Evolutionary conservation across 2,888 invertebrate genomes (phyloP), one percentile per base, ranked within the genome.

Genomic region (Dasysyrphus albostriatus): DNA sequence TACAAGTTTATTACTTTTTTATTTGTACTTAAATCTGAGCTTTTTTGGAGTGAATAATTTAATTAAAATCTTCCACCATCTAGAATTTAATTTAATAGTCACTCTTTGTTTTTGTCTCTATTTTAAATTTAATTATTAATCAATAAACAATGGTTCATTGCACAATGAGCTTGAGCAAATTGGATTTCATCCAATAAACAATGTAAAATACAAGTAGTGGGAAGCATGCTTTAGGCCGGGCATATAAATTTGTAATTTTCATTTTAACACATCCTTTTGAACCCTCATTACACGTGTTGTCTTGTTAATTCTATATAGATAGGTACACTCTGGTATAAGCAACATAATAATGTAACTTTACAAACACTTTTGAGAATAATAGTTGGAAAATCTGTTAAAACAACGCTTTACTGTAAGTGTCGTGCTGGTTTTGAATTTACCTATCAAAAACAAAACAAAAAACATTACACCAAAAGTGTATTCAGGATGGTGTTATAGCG

Each of bases 21-120:
- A 14, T 49, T 34, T 34, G n/a, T 9, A 37, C 16, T 39, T 39
- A 6, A 29, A 69, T 29, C n/a, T 54, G 54, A 39, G 10, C 19
- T 54, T 51, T 54, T 47, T 39, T 69, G 29, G 54, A 54, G 54
- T 69, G 51, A 69, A 69, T 69, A 69, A 69, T 69, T 69, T 54
- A 69, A 69, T 69, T 69, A 69, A 69, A 69, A 69, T 54, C 69
- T 69, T 69, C 69, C 69, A 39, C 69, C 69, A 69, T 69, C 69
- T 69, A 39, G 54, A 54, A n/a, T 9, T 54, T 54, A 54, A 54
- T 54, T 69, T 69, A 9, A 54, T 69, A 69, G 51, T 54, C 69
- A 39, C 7, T 67, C 16, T 34, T 12, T 34, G 47, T 44, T 10
- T 65, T 19, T 49, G 54, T 29, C 51, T 47, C 69, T 69, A 39